Conservation (phyloP, 1,140 invertebrate species). For the Cydia strobilella region DNA sequence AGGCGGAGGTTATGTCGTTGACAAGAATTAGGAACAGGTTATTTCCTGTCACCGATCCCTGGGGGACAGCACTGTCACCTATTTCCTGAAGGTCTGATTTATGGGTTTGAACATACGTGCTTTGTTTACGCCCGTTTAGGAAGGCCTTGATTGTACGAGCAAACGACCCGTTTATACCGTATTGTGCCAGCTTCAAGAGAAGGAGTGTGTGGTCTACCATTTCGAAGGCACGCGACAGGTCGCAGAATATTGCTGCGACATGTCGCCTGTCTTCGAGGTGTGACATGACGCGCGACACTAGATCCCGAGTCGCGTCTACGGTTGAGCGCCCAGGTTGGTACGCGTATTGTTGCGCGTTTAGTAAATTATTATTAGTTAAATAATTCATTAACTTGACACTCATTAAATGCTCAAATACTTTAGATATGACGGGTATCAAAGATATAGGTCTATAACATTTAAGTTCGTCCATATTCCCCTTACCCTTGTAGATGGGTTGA, state of each 20-base stretch:
- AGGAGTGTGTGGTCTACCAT: slow-evolving; percentile 25
- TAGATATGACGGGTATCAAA: slow-evolving; percentile 20
- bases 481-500: too few relatives aligned
- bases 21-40: neutral
- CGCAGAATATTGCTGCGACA: slow-evolving; percentile 34
- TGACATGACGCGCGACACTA: neutral
- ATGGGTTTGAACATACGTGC: neutral
- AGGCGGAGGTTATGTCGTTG: slow-evolving; percentile 4
- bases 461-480: too few relatives aligned
- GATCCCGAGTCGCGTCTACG: neutral
- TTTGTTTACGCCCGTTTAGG: slow-evolving; percentile 5
- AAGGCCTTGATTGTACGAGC: slow-evolving; percentile 12
- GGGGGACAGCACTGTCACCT: slow-evolving; percentile 10
- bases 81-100: neutral
- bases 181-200: slow-evolving; percentile 28
- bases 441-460: too few relatives aligned
- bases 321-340: slow-evolving; percentile 16
- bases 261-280: slow-evolving; percentile 22
- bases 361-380: neutral
- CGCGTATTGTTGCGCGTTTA: slow-evolving; percentile 24
- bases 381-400: neutral
- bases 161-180: slow-evolving; percentile 29
- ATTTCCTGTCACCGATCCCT: slow-evolving; percentile 1
- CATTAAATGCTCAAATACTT: slow-evolving; percentile 10
- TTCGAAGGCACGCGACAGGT: slow-evolving; percentile 38